phyloP scores from a whole-genome alignment of 2,113 vertebrate genomes.

The Calyptomena viridis region DNA sequence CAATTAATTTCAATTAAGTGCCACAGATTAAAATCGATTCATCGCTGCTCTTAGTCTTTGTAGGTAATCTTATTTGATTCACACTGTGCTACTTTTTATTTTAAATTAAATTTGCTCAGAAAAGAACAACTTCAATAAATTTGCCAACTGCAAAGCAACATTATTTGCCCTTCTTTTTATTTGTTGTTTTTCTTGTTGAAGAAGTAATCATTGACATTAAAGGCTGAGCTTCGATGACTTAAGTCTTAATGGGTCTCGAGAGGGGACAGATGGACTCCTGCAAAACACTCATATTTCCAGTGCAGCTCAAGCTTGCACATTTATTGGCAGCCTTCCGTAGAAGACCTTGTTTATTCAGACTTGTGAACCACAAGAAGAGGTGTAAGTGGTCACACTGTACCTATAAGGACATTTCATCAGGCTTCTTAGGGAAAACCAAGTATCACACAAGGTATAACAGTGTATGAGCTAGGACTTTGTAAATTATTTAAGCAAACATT shows the following conservation, averaged over 20 bases:
- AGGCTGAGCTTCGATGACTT: neutral
- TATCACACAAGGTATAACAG: neutral
- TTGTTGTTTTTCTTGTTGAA: neutral
- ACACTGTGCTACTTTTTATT: neutral
- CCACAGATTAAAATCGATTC: neutral
- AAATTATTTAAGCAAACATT: neutral
- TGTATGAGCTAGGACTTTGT: neutral
- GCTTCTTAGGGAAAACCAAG: neutral
- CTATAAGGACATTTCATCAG: neutral
- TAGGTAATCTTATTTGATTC: conserved; percentile 14
- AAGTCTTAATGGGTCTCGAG: neutral
- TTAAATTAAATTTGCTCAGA: conserved; percentile 25
- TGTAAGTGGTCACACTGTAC: neutral
- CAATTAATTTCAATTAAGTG: neutral
- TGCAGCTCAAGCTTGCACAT: neutral
- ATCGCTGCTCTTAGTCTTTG: neutral
- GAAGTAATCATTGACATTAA: neutral
- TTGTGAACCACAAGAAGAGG: neutral
- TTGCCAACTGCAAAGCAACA: neutral
- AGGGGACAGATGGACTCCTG: neutral
- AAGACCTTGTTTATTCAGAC: neutral
- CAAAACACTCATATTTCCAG: neutral
- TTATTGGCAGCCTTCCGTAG: neutral
- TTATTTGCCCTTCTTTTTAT: neutral
- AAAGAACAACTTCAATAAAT: conserved; percentile 23